Base-by-base conservation (phyloP, 2,113 vertebrate species). In the Chrysochloris asiatica region DNA sequence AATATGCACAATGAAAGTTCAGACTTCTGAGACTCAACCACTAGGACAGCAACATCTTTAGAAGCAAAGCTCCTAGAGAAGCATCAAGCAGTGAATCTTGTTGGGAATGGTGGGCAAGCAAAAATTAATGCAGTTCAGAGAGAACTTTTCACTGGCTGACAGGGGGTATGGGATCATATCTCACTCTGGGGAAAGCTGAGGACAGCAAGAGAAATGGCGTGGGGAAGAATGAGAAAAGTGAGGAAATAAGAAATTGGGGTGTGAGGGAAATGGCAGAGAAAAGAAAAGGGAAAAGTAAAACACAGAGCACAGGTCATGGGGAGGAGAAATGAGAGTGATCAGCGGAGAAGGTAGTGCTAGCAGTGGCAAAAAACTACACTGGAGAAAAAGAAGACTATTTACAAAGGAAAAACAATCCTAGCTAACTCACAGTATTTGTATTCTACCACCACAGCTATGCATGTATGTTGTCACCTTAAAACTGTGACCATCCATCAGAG, bases 321-420 rank as follows among this genome's bases (percentile, higher is more conserved):
- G 47, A 9, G 36, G 7, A 8, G 22, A 63, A 6, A 4, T 21
- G 52, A 89, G 17, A 17, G 4, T 4, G 6, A 56, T 45, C 45
- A 48, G 9, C 26, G 67, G 38, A 91, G 26, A 77, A 54, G 41
- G 43, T 63, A 8, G n/a, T n/a, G 17, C 21, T 3, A 8, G 11
- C 30, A n/a, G 16, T 11, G 11, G 16, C 8, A 30, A 88, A 59
- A 81, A 14, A 77, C 38, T 2, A 0, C 30, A 50, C 24, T 48
- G n/a, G 30, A 67, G 26, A 38, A 52, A 63, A 43, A 61, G 3
- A 41, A 2, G 0, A 0, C 13, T 52, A 3, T n/a, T 10, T 17
- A 4, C 0, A 3, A 13, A 56, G 50, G n/a, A 36, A 4, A n/a
- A 65, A 88, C 17, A 30, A 30, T 48, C 12, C 72, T 30, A 47